Evolutionary conservation across 1,140 invertebrate genomes (phyloP), one percentile per base, ranked within the genome.

Genomic region (Caenorhabditis briggsae): DNA sequence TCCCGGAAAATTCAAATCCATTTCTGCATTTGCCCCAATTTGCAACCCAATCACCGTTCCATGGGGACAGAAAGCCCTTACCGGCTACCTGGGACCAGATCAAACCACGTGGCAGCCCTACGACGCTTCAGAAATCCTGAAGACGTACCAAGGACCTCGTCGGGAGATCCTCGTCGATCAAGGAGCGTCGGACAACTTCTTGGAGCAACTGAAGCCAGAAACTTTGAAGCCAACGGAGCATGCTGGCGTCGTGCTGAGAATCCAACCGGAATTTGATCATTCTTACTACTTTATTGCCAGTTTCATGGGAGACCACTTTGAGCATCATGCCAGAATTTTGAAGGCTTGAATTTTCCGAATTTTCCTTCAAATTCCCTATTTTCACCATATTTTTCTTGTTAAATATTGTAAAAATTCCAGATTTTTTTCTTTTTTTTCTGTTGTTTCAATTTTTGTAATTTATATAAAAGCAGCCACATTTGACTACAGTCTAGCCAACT

Each of bases 11-110:
- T 99, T 96, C 93, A 95, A 95, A 89, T 95, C 96, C 56, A 96
- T 98, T 0, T 97, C 97, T 86, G 96, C 96, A n/a, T 99, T 99
- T 94, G 95, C 98, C 25, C 97, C 98, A 0, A 98, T 99, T 91
- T 95, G 95, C 82, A 97, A 98, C 93, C 97, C 97, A 0, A 94
- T 93, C 16, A 93, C 95, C 58, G 95, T 95, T 90, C 94, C 95
- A 5, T 98, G 97, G 97, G 97, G 97, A 1, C 93, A 95, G 59
- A 94, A 94, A 50, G 96, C 96, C 12, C 96, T 99, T 87, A 93
- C 93, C 85, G 96, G 95, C 8, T 99, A 98, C 92, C 93, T 99
- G 23, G 96, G 86, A 53, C 83, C 90, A n/a, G 58, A 88, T 61
- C 50, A 82, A 50, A 43, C 18, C n/a, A 87, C 70, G 25, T 98